Evolutionary conservation across 2,113 vertebrate genomes (phyloP), one percentile per base, ranked within the genome.

Genomic region (Uria lomvia): DNA sequence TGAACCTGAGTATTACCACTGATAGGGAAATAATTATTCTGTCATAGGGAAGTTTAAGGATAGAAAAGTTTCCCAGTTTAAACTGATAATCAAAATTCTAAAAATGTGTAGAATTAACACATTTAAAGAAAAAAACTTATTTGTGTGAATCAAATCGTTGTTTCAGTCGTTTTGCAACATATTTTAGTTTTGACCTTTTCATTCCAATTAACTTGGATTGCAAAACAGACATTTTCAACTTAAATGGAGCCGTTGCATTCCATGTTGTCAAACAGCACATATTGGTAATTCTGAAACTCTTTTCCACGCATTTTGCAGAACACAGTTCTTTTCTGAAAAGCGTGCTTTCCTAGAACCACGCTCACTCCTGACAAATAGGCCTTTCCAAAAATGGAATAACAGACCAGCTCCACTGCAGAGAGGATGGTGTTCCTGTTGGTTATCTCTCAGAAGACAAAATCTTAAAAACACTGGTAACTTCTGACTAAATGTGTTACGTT

Each of bases 101-200:
- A 90, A 88, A 92, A 50, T 11, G 9, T 68, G n/a, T 68, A 34
- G 15, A 83, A 80, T 83, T 88, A 88, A 47, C 43, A 86, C 40
- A 70, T 88, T 94, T 80, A 36, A 74, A 88, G 71, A 21, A 81
- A 95, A 83, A 80, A 95, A 16, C 23, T n/a, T 88, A 86, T 77
- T 96, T 94, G 70, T 26, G 38, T 85, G 52, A 91, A 58, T 67
- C 30, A 72, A 87, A 68, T 68, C 38, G 78, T 78, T 85, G 45
- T 83, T 96, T 93, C 77, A 79, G 2, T 87, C 17, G n/a, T 75
- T 82, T 72, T 73, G 26, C 77, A 91, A 71, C 56, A 18, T 87
- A 26, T 89, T 94, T 96, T 91, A 90, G 47, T 59, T 91, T 75
- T 89, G 80, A 94, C 83, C 76, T 95, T 95, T 97, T 91, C 30